Percentiles rank a stretch among this genome's conserved stretches.
Evolutionary conservation across 2,113 vertebrate genomes (phyloP).

Genomic region (Pedetes capensis): DNA sequence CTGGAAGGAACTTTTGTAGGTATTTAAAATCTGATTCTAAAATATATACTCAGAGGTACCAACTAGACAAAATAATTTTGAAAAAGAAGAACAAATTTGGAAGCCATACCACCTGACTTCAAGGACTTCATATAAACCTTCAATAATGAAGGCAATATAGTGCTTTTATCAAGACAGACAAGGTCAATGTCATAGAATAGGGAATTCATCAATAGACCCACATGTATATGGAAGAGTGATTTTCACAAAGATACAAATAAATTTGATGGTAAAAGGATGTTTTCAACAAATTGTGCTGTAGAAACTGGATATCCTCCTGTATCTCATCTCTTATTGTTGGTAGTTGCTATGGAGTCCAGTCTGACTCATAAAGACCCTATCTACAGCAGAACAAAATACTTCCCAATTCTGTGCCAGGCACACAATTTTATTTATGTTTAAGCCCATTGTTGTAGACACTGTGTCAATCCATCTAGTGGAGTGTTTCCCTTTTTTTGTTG

Average conservation of each 20-base stretch:
- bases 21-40: background rate
- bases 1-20: background rate
- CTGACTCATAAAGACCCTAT: too few species aligned
- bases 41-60: background rate
- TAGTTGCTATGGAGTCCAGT: too few species aligned
- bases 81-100: background rate
- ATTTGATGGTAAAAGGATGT: background rate
- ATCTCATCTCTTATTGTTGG: rapidly evolving
- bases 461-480: too few species aligned
- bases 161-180: background rate
- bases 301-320: background rate
- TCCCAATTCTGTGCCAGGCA: too few species aligned
- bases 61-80: background rate
- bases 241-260: background rate
- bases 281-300: background rate
- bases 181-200: background rate
- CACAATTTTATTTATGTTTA: too few species aligned
- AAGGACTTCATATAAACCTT: background rate
- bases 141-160: background rate
- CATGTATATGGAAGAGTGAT: background rate
- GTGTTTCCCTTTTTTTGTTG: too few species aligned
- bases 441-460: too few species aligned
- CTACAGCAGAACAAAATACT: too few species aligned
- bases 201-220: background rate
- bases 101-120: background rate